A percentile compares a stretch with the other conserved stretches of the same genome.
Conservation (phyloP, 2,888 invertebrate species). For the Lepetodrilus schrolli region DNA sequence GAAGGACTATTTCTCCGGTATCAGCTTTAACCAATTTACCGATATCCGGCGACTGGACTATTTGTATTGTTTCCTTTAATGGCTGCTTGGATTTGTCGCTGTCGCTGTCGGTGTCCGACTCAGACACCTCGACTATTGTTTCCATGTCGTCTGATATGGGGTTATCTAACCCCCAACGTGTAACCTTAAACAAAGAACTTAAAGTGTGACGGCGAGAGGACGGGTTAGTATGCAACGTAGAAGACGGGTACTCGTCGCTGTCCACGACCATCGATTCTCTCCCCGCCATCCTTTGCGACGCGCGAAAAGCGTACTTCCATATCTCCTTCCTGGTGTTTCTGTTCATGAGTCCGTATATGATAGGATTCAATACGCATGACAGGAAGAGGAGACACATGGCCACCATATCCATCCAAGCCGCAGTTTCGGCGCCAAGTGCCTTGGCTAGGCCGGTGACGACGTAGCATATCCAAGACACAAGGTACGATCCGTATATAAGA, state of each 20-base stretch:
- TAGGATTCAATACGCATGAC: constrained; percentile 53
- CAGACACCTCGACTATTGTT: constrained; percentile 34
- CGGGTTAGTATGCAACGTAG: constrained; percentile 45
- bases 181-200: not conserved
- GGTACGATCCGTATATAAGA: constrained; percentile 51
- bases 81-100: too few species aligned
- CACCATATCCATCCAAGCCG: constrained; percentile 43
- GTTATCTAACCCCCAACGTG: not conserved
- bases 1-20: not conserved
- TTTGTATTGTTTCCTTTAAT: not conserved
- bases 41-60: not conserved
- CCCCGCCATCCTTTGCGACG: constrained; percentile 25
- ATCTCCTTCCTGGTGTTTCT: constrained; percentile 56
- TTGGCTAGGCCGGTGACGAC: constrained; percentile 41
- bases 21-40: not conserved
- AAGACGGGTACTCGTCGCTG: constrained; percentile 49
- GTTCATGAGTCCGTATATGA: constrained; percentile 63
- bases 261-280: constrained; percentile 40
- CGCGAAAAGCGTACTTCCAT: constrained; percentile 49
- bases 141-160: constrained; percentile 17
- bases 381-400: constrained; percentile 54
- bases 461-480: constrained; percentile 58
- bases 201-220: constrained; percentile 34
- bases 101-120: constrained; percentile 11
- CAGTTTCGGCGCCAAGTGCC: not conserved